These are phyloP conservation scores for Lasioglossum figueresi DNA, from an alignment of 2,888 invertebrate genomes.

Conservation along the genomic window DNA sequence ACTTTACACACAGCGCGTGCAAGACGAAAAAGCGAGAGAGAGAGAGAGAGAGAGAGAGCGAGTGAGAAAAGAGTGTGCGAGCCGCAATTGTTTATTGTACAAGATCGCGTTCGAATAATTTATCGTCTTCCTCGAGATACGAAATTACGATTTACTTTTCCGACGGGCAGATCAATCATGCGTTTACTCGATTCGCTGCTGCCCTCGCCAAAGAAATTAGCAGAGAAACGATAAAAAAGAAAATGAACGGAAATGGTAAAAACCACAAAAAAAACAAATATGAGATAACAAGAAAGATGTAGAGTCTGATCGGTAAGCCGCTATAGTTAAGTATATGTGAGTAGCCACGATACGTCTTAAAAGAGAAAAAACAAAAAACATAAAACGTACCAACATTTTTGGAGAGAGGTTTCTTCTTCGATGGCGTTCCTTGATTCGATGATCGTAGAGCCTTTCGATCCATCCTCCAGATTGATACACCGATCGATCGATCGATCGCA, in stretches of 20 bases:
- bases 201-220: conserved; percentile 49
- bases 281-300: conserved; percentile 31
- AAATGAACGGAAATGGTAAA: conserved; percentile 7
- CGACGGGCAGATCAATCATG: conserved; percentile 30
- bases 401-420: conserved; percentile 11
- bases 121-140: conserved; percentile 76
- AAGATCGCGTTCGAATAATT: conserved; percentile 72
- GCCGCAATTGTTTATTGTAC: conserved; percentile 60
- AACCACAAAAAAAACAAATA: conserved; percentile 12
- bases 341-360: conserved; percentile 38
- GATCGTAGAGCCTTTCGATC: conserved; percentile 24
- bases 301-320: conserved; percentile 56
- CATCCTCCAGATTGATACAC: conserved; percentile 1
- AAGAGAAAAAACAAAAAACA: conserved; percentile 1
- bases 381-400: conserved; percentile 28
- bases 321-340: conserved; percentile 47
- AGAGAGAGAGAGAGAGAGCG: conserved; percentile 4
- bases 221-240: conserved; percentile 14
- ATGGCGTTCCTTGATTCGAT: background rate
- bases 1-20: conserved; percentile 56
- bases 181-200: conserved; percentile 32
- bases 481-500: conserved; percentile 22
- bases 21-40: conserved; percentile 25
- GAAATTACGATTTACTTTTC: conserved; percentile 64
- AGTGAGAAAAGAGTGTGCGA: background rate